Percentiles rank a stretch among this genome's conserved stretches.
These are phyloP conservation scores for Oryctes rhinoceros DNA, from an alignment of 1,140 invertebrate species.

Conservation along the genomic window DNA sequence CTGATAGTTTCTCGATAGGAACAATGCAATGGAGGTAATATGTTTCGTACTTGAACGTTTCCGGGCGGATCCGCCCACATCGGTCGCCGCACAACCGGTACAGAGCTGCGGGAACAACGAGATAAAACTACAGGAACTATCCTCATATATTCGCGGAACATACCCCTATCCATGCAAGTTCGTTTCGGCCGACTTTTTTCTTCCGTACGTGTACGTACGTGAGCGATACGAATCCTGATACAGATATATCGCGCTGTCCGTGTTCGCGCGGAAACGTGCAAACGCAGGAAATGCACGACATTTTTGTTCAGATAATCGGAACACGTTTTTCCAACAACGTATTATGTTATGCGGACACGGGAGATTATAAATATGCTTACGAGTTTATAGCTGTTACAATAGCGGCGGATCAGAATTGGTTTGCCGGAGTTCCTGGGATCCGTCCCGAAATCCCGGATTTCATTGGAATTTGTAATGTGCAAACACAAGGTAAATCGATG, in stretches of 20 bases:
- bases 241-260: not conserved
- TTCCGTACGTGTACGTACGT: not conserved
- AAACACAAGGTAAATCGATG: too few species aligned
- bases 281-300: not conserved
- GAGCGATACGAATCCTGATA: not conserved
- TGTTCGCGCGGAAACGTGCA: not conserved
- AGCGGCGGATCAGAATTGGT: too few species aligned
- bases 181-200: not conserved
- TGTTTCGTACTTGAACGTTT: not conserved
- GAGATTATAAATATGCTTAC: too few species aligned
- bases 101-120: not conserved
- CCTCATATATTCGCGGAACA: conserved; percentile 7
- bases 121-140: conserved; percentile 15
- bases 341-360: too few species aligned
- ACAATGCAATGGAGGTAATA: not conserved
- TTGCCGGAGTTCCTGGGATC: too few species aligned
- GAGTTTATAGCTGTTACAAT: too few species aligned
- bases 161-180: not conserved
- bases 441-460: too few species aligned
- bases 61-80: not conserved
- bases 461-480: too few species aligned
- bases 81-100: not conserved
- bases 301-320: not conserved
- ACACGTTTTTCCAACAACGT: not conserved
- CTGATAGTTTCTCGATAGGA: not conserved